These are phyloP conservation scores for Drosophila mojavensis DNA, from an alignment of 1,140 invertebrate species.

Conservation along the genomic window DNA sequence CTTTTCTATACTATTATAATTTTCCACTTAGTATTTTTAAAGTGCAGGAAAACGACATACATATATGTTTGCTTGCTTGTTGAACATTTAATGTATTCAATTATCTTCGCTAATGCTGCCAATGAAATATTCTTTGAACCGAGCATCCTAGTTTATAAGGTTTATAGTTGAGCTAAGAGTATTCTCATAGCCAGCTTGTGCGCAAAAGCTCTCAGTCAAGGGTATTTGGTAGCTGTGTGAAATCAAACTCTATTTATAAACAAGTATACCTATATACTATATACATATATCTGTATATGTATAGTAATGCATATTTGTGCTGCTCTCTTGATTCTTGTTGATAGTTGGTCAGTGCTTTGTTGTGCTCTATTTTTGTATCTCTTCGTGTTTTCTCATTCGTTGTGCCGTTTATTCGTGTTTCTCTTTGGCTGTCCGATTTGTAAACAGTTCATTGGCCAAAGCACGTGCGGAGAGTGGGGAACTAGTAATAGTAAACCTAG, in stretches of 20 bases:
- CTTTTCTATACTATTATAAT: no score
- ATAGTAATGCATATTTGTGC: not conserved
- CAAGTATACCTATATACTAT: conserved; percentile 10
- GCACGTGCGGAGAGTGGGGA: conserved; percentile 34
- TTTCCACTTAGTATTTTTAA: no score
- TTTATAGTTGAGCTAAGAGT: not conserved
- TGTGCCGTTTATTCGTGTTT: conserved; percentile 51
- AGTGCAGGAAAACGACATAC: no score
- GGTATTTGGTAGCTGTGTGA: conserved; percentile 19
- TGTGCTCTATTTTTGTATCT: conserved; percentile 54
- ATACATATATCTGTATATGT: not conserved
- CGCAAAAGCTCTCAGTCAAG: not conserved
- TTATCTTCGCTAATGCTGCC: not conserved
- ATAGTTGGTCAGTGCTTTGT: conserved; percentile 26
- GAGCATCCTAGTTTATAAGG: not conserved
- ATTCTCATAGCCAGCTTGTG: not conserved
- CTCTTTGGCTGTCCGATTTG: conserved; percentile 56
- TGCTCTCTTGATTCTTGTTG: conserved; percentile 21
- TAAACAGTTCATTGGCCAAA: conserved; percentile 60
- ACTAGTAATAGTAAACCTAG: not conserved
- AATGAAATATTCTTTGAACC: not conserved
- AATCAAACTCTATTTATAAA: conserved; percentile 20
- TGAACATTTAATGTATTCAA: not conserved
- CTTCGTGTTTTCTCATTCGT: conserved; percentile 26
- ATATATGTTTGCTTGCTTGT: not conserved